phyloP scores from a whole-genome alignment of 2,888 invertebrate species.

The Drosophila nr. perissopoda region DNA sequence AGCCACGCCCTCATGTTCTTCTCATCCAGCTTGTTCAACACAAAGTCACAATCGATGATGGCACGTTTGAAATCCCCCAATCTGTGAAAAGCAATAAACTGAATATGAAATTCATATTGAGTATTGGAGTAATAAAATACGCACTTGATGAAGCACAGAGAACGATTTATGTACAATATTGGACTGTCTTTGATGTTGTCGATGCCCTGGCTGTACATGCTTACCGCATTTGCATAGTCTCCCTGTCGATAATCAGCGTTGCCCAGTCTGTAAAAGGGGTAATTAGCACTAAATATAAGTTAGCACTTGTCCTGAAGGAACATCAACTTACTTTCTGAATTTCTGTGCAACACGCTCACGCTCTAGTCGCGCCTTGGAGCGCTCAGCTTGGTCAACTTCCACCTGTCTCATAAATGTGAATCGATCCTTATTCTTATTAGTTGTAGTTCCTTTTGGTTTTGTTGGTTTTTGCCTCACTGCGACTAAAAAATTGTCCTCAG shows the following conservation, averaged over 20 bases:
- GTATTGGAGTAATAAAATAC: background rate
- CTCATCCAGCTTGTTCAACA: slow-evolving; percentile 89
- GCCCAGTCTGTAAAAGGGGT: slow-evolving; percentile 86
- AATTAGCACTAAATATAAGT: background rate
- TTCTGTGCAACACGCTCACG: slow-evolving; percentile 90
- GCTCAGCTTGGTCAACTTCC: slow-evolving; percentile 89
- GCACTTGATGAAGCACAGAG: slow-evolving; percentile 86
- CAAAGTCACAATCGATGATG: slow-evolving; percentile 89
- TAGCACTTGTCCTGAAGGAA: background rate
- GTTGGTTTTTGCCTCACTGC: slow-evolving; percentile 85
- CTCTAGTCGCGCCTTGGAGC: slow-evolving; percentile 88
- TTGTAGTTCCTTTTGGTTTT: slow-evolving; percentile 17
- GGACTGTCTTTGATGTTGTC: slow-evolving; percentile 91
- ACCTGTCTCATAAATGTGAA: slow-evolving; percentile 91
- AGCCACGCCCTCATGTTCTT: slow-evolving; percentile 91
- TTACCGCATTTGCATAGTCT: slow-evolving; percentile 90
- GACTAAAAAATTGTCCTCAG: slow-evolving; percentile 86
- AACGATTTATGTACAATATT: slow-evolving; percentile 92
- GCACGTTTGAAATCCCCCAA: slow-evolving; percentile 87
- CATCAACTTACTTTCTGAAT: slow-evolving; percentile 86
- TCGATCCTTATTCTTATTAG: slow-evolving; percentile 85
- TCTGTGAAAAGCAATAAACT: slow-evolving; percentile 49
- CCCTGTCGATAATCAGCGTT: slow-evolving; percentile 89
- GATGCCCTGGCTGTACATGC: slow-evolving; percentile 90
- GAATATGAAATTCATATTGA: background rate